Evolutionary conservation across 2,797 vertebrate genomes (phyloP).

Genomic region (Neostethus bicornis): DNA sequence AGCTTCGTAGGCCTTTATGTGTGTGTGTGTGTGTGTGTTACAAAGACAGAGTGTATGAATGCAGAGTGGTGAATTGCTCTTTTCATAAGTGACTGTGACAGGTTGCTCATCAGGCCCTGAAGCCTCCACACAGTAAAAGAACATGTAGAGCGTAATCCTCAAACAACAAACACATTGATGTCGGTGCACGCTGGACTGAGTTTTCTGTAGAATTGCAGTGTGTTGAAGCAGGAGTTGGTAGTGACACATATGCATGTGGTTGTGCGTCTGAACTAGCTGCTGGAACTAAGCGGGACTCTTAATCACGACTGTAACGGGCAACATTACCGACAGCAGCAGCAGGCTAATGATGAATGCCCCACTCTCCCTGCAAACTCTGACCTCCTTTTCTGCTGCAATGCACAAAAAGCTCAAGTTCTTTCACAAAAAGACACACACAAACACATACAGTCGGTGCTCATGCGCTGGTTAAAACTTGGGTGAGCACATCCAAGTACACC

Average conservation of each 20-base stretch:
- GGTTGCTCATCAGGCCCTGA: constrained; percentile 66
- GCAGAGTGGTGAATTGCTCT: constrained; percentile 60
- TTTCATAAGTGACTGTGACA: constrained; percentile 73
- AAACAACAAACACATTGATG: constrained; percentile 30
- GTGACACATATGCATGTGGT: constrained; percentile 31
- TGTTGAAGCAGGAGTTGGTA: constrained; percentile 18
- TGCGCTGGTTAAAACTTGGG: constrained; percentile 15
- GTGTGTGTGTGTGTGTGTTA: constrained; percentile 19
- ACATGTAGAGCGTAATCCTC: constrained; percentile 39
- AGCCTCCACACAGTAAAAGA: constrained; percentile 54
- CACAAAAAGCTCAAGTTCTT: constrained; percentile 71
- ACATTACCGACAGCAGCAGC: constrained; percentile 79
- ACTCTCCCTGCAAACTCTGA: constrained; percentile 80
- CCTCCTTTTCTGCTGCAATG: constrained; percentile 83
- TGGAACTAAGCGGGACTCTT: constrained; percentile 81
- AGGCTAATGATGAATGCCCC: constrained; percentile 85
- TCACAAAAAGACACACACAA: constrained; percentile 39
- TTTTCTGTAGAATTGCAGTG: constrained; percentile 40
- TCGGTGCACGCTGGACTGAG: constrained; percentile 25
- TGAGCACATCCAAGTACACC: constrained; percentile 19
- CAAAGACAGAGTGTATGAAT: constrained; percentile 12
- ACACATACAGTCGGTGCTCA: constrained; percentile 13
- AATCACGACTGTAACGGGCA: constrained; percentile 79
- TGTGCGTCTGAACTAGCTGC: constrained; percentile 66
- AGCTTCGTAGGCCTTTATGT: constrained; percentile 23